Percentiles rank a stretch among this genome's conserved stretches.
Conservation (phyloP, 2,888 invertebrate genomes). For the Tenodera sinensis region DNA sequence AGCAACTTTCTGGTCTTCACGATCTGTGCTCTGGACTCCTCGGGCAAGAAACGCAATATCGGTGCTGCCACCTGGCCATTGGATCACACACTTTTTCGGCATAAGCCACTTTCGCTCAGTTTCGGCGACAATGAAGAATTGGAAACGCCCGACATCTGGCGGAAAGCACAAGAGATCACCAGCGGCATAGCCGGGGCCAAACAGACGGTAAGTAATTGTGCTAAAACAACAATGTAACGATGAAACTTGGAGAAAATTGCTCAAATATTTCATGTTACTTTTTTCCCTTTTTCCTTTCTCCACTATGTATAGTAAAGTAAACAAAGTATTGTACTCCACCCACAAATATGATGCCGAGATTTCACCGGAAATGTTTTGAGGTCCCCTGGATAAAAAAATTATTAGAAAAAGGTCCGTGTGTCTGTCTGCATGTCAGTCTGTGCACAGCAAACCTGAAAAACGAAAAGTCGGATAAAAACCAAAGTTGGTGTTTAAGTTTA, state of each 20-base stretch:
- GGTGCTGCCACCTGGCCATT: conserved; percentile 68
- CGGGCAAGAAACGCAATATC: conserved; percentile 42
- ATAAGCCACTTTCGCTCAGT: background rate
- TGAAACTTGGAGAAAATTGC: too few relatives aligned
- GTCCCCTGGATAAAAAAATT: background rate
- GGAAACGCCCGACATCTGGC: conserved; percentile 68
- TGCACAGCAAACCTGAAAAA: too few relatives aligned
- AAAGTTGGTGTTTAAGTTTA: too few relatives aligned
- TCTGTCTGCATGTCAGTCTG: too few relatives aligned
- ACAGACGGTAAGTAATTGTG: background rate
- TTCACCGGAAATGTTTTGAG: too few relatives aligned
- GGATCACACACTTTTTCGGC: conserved; percentile 41
- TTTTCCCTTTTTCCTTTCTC: too few relatives aligned
- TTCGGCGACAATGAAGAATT: conserved; percentile 46
- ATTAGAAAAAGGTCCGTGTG: background rate
- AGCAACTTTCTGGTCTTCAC: conserved; percentile 67
- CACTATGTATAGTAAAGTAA: too few relatives aligned
- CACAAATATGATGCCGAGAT: too few relatives aligned
- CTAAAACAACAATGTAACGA: too few relatives aligned
- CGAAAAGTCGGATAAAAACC: too few relatives aligned
- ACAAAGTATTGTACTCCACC: too few relatives aligned
- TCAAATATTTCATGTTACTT: too few relatives aligned
- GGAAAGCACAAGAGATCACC: conserved; percentile 60
- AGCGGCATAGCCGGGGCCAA: conserved; percentile 51
- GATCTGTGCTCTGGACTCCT: conserved; percentile 52